phyloP scores from a whole-genome alignment of 2,888 invertebrate species.

The Cephus rjabovi region DNA sequence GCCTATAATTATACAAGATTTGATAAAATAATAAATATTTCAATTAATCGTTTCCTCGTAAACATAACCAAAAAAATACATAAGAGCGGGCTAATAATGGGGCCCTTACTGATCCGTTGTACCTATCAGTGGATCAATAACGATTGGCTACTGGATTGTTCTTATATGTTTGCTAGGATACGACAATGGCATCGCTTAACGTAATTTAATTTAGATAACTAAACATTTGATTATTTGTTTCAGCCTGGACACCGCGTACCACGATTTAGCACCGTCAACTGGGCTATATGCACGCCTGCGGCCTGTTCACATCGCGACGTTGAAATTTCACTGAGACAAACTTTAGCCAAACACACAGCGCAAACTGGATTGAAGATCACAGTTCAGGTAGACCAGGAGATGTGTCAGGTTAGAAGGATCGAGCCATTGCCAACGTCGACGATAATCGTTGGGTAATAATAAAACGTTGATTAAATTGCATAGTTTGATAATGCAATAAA shows the following conservation, averaged over 20 bases:
- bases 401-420: conserved; percentile 71
- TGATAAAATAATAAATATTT: background rate
- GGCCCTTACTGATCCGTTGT: background rate
- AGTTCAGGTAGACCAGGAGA: conserved; percentile 71
- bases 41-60: background rate
- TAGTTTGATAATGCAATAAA: background rate
- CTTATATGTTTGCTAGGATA: background rate
- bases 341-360: conserved; percentile 67
- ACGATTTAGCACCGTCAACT: conserved; percentile 74
- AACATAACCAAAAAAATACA: background rate
- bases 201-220: background rate
- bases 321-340: conserved; percentile 69
- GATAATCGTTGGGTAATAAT: conserved; percentile 68
- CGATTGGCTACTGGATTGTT: background rate
- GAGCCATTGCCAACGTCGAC: conserved; percentile 66
- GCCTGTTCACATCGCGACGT: conserved; percentile 73
- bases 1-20: background rate
- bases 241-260: conserved; percentile 80
- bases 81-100: background rate
- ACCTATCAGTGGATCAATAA: background rate
- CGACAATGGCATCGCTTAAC: background rate
- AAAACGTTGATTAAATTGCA: background rate
- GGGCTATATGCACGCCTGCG: conserved; percentile 77
- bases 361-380: conserved; percentile 71
- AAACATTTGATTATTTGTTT: conserved; percentile 32